Evolutionary conservation across 2,888 invertebrate genomes (phyloP), one percentile per base, ranked within the genome.

Genomic region (Agelastica alni): DNA sequence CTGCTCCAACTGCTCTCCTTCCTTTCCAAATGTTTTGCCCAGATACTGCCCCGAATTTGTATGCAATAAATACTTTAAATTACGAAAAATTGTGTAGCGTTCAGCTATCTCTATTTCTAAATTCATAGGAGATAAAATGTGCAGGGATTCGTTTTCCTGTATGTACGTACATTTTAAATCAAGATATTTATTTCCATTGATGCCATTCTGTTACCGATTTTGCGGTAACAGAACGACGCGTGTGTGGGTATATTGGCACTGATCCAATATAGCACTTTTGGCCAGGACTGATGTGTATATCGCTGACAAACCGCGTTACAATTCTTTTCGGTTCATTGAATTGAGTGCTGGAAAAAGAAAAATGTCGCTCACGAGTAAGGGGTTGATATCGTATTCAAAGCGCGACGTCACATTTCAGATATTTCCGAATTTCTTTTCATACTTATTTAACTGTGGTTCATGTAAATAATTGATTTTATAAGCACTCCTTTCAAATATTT

Each of bases 281-380:
- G 36, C 55, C 51, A 53, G 51, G 63, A 60, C 60, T 61, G 57
- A 64, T 56, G 57, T 56, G 59, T 56, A 63, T 66, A 66, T 66
- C 64, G 65, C 62, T 65, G 65, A 67, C 70, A 70, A 72, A 72
- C 69, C 68, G 64, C 65, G 68, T 72, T 69, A 68, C 67, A 64
- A 42, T 68, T 68, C 68, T 68, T 62, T 66, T 59, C 68, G 70
- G 70, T 71, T 71, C 71, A 71, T 72, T 71, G 72, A 69, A 67
- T 69, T 71, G 68, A 70, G 70, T 71, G 70, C 69, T 68, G 66
- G 65, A 68, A 67, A 43, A 44, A 22, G 37, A 28, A 51, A 13
- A 45, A 30, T 45, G 44, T 45, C 44, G 44, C 32, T 20, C 39
- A 47, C 39, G 36, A 12, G 39, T 37, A 9, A 28, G 14, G 44